Conservation (phyloP, 2,888 invertebrate genomes). For the Cosmorhoe ocellata region DNA sequence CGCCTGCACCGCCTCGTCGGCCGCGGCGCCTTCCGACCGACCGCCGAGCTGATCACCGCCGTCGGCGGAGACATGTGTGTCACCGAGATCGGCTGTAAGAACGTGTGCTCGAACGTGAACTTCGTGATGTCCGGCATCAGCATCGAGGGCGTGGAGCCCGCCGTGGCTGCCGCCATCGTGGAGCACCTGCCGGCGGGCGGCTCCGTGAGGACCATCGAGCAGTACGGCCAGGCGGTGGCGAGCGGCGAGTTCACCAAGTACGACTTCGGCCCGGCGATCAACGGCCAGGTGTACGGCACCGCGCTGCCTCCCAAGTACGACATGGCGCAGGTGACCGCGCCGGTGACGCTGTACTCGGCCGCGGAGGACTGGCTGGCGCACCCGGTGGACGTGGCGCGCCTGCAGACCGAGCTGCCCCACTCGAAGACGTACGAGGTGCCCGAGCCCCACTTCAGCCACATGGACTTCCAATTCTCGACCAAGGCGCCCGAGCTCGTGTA, state of each 20-base stretch:
- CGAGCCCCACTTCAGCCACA: constrained; percentile 69
- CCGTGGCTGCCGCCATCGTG: constrained; percentile 78
- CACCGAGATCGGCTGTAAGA: constrained; percentile 62
- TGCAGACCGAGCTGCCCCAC: constrained; percentile 81
- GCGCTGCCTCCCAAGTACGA: constrained; percentile 63
- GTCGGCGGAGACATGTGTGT: constrained; percentile 65
- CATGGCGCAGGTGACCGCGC: constrained; percentile 61
- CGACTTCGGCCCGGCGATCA: constrained; percentile 64
- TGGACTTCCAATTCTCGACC: constrained; percentile 73
- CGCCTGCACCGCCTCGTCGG: constrained; percentile 51
- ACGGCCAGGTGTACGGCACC: constrained; percentile 63
- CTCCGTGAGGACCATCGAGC: constrained; percentile 78
- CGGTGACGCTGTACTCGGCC: constrained; percentile 68
- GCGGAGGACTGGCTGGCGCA: constrained; percentile 86
- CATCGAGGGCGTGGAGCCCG: constrained; percentile 77
- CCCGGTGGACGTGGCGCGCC: constrained; percentile 80
- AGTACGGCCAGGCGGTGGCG: constrained; percentile 78
- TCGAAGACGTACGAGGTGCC: constrained; percentile 81
- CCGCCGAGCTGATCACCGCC: constrained; percentile 50
- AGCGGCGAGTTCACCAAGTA: constrained; percentile 63
- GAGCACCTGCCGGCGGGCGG: constrained; percentile 81
- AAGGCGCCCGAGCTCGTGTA: constrained; percentile 62
- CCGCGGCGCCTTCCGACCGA: constrained; percentile 59
- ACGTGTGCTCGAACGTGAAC: constrained; percentile 83
- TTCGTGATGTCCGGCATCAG: constrained; percentile 84